Conservation (phyloP, 2,113 vertebrate species). For the Tupaia chinensis region DNA sequence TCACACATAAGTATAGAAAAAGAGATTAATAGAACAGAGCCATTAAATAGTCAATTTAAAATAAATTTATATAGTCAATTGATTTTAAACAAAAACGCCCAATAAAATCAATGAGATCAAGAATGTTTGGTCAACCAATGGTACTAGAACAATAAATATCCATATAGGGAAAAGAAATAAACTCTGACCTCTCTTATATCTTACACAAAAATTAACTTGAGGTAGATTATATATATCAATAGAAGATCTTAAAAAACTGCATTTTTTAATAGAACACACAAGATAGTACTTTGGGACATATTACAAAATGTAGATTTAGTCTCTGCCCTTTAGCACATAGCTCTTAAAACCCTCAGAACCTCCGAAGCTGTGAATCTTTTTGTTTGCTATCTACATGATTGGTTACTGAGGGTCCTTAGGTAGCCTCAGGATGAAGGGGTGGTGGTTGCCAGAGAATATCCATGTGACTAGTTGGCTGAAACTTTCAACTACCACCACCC, state of each 20-base stretch:
- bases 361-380: neutral
- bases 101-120: neutral
- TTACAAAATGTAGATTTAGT: neutral
- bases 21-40: neutral
- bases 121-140: neutral
- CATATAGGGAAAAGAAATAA: neutral
- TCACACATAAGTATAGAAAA: neutral
- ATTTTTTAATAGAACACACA: neutral
- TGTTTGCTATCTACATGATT: neutral
- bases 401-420: neutral
- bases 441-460: neutral
- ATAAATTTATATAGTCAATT: neutral
- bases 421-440: neutral
- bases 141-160: neutral
- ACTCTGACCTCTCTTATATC: neutral
- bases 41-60: neutral
- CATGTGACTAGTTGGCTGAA: neutral
- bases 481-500: neutral
- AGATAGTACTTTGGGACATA: neutral
- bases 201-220: slow-evolving; percentile 30
- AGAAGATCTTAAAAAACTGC: neutral
- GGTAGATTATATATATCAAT: neutral
- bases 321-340: neutral
- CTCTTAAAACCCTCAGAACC: neutral
- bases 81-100: neutral